A percentile compares a stretch with the other conserved stretches of the same genome.
Evolutionary conservation across 2,113 vertebrate species (phyloP).

Genomic region (Sorex fumeus): DNA sequence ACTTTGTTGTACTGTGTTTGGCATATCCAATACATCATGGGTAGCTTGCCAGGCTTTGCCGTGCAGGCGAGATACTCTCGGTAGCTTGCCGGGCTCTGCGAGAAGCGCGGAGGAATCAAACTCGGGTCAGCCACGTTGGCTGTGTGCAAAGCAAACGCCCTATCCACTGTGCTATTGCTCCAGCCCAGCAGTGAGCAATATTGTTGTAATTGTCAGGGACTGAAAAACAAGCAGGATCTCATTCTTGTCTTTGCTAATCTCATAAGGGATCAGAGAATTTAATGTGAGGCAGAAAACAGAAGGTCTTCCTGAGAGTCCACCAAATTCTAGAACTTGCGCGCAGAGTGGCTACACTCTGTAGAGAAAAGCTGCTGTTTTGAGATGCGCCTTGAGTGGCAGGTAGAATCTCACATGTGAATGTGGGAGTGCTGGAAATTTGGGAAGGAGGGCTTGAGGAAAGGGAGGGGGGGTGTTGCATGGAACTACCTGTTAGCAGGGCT

Average conservation of each 20-base stretch:
- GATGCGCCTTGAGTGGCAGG: too few species aligned
- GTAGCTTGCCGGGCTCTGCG: too few species aligned
- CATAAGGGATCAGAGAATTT: not conserved
- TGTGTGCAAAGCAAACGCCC: too few species aligned
- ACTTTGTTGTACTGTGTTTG: too few species aligned
- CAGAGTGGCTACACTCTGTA: accelerated
- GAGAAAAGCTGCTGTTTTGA: not conserved
- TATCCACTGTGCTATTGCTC: too few species aligned
- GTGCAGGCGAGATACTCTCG: too few species aligned
- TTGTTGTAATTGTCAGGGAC: not conserved
- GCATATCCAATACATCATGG: too few species aligned
- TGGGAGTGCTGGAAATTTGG: not conserved
- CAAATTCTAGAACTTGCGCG: not conserved
- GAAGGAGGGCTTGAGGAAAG: not conserved
- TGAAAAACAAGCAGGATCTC: not conserved
- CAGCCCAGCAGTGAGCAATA: too few species aligned
- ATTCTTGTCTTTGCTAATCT: not conserved
- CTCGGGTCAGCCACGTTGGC: too few species aligned
- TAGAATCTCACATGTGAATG: not conserved
- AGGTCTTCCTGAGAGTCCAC: not conserved
- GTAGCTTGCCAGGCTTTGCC: too few species aligned
- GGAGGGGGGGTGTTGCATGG: not conserved
- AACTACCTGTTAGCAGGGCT: not conserved
- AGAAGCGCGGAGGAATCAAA: too few species aligned
- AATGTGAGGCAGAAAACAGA: not conserved